A percentile compares a stretch with the other conserved stretches of the same genome.
Conservation (phyloP, 2,888 invertebrate genomes). For the Elmis aenea region DNA sequence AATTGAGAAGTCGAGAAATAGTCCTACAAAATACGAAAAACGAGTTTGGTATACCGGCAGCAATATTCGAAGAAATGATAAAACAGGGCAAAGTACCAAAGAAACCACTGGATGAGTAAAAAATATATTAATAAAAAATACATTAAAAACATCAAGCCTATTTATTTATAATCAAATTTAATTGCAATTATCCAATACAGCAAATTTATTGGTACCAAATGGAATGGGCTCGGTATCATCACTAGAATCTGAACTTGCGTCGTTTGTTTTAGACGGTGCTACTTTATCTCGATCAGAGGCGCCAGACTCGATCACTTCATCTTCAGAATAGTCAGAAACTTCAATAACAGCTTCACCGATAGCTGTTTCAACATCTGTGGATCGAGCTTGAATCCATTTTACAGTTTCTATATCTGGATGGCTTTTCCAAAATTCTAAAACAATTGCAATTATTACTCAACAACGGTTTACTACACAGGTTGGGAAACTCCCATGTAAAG, state of each 20-base stretch:
- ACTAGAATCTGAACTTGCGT: conserved; percentile 19
- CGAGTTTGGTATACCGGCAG: background rate
- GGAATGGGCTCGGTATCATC: conserved; percentile 25
- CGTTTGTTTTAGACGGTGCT: background rate
- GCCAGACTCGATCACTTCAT: conserved; percentile 19
- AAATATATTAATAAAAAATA: background rate
- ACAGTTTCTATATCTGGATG: conserved; percentile 61
- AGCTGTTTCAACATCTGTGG: conserved; percentile 27
- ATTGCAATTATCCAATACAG: conserved; percentile 5
- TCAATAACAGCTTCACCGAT: background rate
- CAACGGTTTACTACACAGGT: too few species aligned
- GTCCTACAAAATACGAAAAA: conserved; percentile 17
- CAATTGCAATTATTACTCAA: too few species aligned
- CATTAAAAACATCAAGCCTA: background rate
- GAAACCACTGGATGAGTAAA: too few species aligned
- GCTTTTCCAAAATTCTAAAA: conserved; percentile 56
- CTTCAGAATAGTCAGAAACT: conserved; percentile 14
- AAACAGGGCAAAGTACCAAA: too few species aligned
- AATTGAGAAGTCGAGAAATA: conserved; percentile 24
- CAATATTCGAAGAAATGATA: too few species aligned
- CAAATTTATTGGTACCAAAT: conserved; percentile 24
- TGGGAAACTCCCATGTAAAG: too few species aligned
- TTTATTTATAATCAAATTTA: background rate
- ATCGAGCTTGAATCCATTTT: conserved; percentile 62
- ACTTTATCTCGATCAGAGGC: too few species aligned